Evolutionary conservation across 2,113 vertebrate species (phyloP).

Genomic region (Pteropus alecto): DNA sequence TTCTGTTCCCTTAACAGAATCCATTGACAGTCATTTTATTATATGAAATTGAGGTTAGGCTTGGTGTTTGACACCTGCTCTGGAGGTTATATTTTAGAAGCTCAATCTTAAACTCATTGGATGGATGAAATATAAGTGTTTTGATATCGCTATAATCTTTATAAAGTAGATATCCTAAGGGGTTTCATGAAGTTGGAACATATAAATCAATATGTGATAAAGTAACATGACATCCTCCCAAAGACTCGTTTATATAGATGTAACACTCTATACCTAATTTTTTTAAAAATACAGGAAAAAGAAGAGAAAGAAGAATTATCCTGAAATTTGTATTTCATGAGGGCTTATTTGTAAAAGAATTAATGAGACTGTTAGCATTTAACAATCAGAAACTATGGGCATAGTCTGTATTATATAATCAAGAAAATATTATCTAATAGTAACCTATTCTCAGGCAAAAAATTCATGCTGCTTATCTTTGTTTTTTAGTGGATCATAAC

Average conservation of each 20-base stretch:
- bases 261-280: not conserved
- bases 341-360: not conserved
- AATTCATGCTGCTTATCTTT: not conserved
- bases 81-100: conserved; percentile 60
- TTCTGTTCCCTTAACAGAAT: conserved; percentile 51
- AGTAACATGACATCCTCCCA: not conserved
- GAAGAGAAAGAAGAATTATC: not conserved
- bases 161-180: conserved; percentile 1
- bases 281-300: not conserved
- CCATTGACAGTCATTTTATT: conserved; percentile 28
- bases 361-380: not conserved
- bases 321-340: conserved; percentile 17
- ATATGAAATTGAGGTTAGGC: conserved; percentile 34
- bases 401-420: not conserved
- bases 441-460: not conserved
- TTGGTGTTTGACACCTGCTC: conserved; percentile 56
- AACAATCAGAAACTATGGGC: not conserved
- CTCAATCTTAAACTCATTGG: conserved; percentile 23
- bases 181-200: not conserved
- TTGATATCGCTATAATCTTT: conserved; percentile 36
- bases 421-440: not conserved
- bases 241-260: not conserved
- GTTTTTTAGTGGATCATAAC: not conserved
- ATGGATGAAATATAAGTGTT: conserved; percentile 29
- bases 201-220: conserved; percentile 19